A percentile compares a stretch with the other conserved stretches of the same genome.
Evolutionary conservation across 1,140 invertebrate species (phyloP).

Genomic region (Psix sp.): DNA sequence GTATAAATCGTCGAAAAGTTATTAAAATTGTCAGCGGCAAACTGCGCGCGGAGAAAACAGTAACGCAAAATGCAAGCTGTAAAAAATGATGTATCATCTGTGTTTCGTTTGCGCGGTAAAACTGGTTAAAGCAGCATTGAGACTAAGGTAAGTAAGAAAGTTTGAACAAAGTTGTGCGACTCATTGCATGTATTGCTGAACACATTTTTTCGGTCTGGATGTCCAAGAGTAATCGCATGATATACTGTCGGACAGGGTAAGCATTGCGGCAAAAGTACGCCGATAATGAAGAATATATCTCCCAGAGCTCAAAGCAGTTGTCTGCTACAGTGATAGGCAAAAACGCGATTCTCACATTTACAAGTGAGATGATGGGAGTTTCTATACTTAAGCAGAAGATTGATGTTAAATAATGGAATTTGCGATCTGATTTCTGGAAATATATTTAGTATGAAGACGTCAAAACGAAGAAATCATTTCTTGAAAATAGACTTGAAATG

Average conservation of each 20-base stretch:
- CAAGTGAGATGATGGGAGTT: constrained; percentile 32
- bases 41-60: constrained; percentile 12
- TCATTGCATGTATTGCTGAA: constrained; percentile 16
- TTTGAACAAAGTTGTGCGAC: constrained; percentile 27
- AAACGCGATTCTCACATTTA: constrained; percentile 19
- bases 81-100: constrained; percentile 40
- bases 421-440: neutral
- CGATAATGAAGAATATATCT: constrained; percentile 54
- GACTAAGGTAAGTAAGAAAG: constrained; percentile 44
- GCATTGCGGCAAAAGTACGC: constrained; percentile 34
- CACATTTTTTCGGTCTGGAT: constrained; percentile 30
- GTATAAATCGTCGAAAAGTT: constrained; percentile 42
- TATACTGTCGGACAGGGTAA: constrained; percentile 29
- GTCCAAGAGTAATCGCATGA: constrained; percentile 41
- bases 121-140: constrained; percentile 25
- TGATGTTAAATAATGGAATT: constrained; percentile 18
- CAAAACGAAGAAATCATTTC: neutral
- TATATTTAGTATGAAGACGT: constrained; percentile 2
- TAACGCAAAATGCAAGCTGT: constrained; percentile 10
- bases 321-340: constrained; percentile 7
- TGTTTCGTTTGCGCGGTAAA: constrained; percentile 1
- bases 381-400: constrained; percentile 17
- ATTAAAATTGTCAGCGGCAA: constrained; percentile 42
- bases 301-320: constrained; percentile 41
- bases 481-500: too few species aligned